phyloP scores from a whole-genome alignment of 2,113 vertebrate genomes.

The Harpagus bidentatus region DNA sequence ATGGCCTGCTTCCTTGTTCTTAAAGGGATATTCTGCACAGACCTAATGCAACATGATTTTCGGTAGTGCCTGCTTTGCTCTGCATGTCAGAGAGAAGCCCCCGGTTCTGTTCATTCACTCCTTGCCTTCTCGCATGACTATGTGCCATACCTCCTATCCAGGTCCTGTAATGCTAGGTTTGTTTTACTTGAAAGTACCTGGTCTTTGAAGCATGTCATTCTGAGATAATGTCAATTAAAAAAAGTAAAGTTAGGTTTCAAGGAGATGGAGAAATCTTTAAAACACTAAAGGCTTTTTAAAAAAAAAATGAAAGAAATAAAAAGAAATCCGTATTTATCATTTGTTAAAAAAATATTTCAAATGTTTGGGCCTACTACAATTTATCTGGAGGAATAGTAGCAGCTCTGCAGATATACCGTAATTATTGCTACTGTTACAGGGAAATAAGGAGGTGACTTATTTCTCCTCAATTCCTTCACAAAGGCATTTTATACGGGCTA shows the following conservation, averaged over 20 bases:
- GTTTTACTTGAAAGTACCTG: neutral
- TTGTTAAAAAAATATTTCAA: neutral
- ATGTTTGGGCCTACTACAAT: neutral
- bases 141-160: neutral
- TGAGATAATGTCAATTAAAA: neutral
- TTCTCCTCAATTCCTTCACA: neutral
- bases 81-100: neutral
- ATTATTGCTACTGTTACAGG: neutral
- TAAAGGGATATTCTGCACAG: neutral
- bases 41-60: neutral
- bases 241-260: neutral
- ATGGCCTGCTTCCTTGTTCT: neutral
- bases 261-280: neutral
- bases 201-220: neutral
- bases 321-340: neutral
- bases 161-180: neutral
- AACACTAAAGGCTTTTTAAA: neutral
- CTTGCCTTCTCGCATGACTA: neutral
- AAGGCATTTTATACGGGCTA: neutral
- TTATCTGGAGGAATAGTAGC: neutral
- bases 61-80: neutral
- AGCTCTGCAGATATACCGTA: neutral
- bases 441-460: neutral
- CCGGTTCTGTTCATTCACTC: neutral
- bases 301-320: neutral